Conservation (phyloP, 2,888 invertebrate genomes). For the Iselma pallidipennis region DNA sequence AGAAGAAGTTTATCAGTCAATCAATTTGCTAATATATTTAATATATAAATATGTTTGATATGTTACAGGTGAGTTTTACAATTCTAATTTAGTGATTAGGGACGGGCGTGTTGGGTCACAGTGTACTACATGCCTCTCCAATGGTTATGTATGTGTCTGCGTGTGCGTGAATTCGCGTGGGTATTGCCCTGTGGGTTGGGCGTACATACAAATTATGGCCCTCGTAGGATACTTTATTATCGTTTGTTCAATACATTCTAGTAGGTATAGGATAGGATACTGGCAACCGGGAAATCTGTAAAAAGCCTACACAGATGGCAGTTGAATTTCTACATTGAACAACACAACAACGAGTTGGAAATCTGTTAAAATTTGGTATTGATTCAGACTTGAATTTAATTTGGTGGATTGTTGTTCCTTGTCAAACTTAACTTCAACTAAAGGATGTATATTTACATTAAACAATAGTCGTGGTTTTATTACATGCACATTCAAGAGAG, state of each 20-base stretch:
- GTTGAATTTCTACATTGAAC: too few species aligned
- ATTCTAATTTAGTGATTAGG: background rate
- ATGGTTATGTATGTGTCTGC: slow-evolving; percentile 19
- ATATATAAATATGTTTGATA: background rate
- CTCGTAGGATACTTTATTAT: slow-evolving; percentile 17
- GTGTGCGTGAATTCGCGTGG: slow-evolving; percentile 25
- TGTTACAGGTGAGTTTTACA: background rate
- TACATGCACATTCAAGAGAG: background rate
- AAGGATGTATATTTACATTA: background rate
- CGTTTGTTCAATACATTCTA: slow-evolving; percentile 6
- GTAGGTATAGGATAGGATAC: background rate
- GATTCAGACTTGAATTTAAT: background rate
- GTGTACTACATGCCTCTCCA: background rate
- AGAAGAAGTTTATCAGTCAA: background rate
- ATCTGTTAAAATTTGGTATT: background rate
- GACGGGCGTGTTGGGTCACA: background rate
- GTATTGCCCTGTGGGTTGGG: slow-evolving; percentile 18
- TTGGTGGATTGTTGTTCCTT: background rate
- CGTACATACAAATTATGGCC: slow-evolving; percentile 20
- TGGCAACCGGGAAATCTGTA: background rate
- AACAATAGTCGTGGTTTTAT: background rate
- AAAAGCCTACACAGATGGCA: too few species aligned
- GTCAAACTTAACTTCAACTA: background rate
- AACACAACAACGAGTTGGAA: too few species aligned
- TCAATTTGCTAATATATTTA: background rate